Evolutionary conservation across 30 jellyfish, hydroid and myxozoan species (phyloP).

Genomic region (Turritopsis dohrnii): DNA sequence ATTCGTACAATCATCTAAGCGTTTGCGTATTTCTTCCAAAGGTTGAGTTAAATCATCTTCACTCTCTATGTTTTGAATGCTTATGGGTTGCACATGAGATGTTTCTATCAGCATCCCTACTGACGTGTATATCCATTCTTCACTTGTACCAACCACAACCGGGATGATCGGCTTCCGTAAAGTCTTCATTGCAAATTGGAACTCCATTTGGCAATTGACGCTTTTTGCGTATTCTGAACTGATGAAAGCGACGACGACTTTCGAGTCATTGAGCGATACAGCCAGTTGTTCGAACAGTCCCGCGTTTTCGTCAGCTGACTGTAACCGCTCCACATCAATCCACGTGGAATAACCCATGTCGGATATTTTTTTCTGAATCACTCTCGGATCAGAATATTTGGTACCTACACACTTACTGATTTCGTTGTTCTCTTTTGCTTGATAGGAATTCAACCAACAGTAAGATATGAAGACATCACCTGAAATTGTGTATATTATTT

Average conservation of each 20-base stretch:
- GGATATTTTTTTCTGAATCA: slow-evolving; percentile 33
- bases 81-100: slow-evolving; percentile 31
- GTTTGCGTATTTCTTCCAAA: slow-evolving; percentile 7
- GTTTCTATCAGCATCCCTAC: slow-evolving; percentile 57
- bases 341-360: slow-evolving; percentile 47
- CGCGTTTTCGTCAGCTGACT: slow-evolving; percentile 54
- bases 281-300: slow-evolving; percentile 71
- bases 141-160: slow-evolving; percentile 66
- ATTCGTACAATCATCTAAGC: slow-evolving; percentile 9
- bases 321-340: slow-evolving; percentile 61
- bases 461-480: slow-evolving; percentile 71
- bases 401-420: slow-evolving; percentile 24
- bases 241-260: slow-evolving; percentile 58
- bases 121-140: slow-evolving; percentile 54
- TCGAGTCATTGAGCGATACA: slow-evolving; percentile 48
- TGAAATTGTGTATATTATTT: slow-evolving; percentile 13
- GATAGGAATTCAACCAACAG: slow-evolving; percentile 66
- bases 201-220: slow-evolving; percentile 74
- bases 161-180: slow-evolving; percentile 65
- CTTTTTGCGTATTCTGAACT: slow-evolving; percentile 74
- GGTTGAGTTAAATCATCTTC: background rate
- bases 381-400: slow-evolving; percentile 66
- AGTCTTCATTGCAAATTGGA: slow-evolving; percentile 69
- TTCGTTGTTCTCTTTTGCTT: slow-evolving; percentile 45
- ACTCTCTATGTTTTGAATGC: slow-evolving; percentile 26